Percentiles rank a stretch among this genome's conserved stretches.
phyloP scores from a whole-genome alignment of 2,797 vertebrate species.

The Rhincodon typus region DNA sequence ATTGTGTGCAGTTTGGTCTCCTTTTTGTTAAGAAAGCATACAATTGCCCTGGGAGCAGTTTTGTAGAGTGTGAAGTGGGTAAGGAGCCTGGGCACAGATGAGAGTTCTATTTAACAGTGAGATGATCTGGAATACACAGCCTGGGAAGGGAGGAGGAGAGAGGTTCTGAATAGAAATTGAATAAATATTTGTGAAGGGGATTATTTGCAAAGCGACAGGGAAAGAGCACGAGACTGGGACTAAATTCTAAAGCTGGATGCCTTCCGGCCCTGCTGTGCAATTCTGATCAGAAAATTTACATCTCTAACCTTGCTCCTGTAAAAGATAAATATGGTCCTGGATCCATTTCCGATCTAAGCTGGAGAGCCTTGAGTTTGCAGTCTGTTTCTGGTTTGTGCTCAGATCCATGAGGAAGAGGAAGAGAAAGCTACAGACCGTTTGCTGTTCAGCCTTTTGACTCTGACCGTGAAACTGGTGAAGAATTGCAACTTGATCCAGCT shows the following conservation, averaged over 20 bases:
- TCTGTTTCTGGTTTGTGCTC: slow-evolving; percentile 41
- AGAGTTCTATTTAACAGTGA: background rate
- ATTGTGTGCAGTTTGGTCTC: no score
- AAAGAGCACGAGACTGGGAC: background rate
- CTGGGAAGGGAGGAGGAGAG: background rate
- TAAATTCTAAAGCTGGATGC: background rate
- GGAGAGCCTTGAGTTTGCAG: background rate
- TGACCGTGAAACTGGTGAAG: slow-evolving; percentile 78
- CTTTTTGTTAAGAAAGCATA: no score
- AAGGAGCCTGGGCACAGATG: background rate
- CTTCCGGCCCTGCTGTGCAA: background rate
- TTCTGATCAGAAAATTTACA: no score
- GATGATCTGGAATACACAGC: background rate
- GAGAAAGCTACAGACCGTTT: slow-evolving; percentile 83
- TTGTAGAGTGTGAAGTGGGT: no score
- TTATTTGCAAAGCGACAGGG: background rate
- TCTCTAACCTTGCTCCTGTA: background rate
- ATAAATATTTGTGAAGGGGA: background rate
- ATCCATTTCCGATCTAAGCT: no score
- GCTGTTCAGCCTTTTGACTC: slow-evolving; percentile 78
- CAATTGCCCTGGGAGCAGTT: no score
- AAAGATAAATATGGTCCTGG: background rate
- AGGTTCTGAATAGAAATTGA: background rate
- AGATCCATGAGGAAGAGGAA: slow-evolving; percentile 79
- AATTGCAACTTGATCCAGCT: slow-evolving; percentile 73